phyloP scores from a whole-genome alignment of 2,888 invertebrate species.

The Pharmacophagus antenor region DNA sequence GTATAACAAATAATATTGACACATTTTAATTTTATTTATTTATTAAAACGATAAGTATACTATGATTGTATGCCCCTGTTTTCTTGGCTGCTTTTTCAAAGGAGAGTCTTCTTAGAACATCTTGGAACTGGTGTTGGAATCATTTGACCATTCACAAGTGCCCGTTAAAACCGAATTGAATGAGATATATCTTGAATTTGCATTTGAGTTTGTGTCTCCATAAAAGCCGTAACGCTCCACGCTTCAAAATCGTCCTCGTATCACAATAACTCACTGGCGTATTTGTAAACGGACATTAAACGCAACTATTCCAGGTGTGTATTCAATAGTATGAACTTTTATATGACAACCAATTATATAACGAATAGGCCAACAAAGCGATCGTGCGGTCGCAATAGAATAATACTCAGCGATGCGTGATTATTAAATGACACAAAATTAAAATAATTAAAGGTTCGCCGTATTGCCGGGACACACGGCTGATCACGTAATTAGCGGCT shows the following conservation, averaged over 20 bases:
- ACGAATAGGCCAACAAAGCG: conserved; percentile 29
- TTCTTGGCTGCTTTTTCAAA: no score
- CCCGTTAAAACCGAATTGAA: no score
- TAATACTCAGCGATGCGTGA: conserved; percentile 29
- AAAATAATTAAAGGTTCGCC: conserved; percentile 44
- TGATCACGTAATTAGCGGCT: conserved; percentile 43
- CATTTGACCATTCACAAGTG: no score
- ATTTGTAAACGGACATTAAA: not conserved
- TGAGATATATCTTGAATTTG: no score
- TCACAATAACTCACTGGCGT: not conserved
- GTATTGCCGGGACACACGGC: conserved; percentile 31
- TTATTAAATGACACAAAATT: conserved; percentile 43
- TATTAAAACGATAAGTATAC: not conserved
- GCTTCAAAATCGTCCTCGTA: not conserved
- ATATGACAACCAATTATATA: conserved; percentile 9
- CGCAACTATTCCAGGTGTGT: conserved; percentile 1
- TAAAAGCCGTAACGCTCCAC: not conserved
- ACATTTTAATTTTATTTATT: not conserved
- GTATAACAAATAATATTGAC: not conserved
- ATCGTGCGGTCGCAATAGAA: conserved; percentile 26
- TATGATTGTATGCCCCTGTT: no score
- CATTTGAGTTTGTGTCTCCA: no score
- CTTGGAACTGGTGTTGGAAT: no score
- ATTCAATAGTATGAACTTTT: conserved; percentile 9
- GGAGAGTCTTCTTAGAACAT: no score